Evolutionary conservation across 2,113 vertebrate species (phyloP), one percentile per base, ranked within the genome.

Genomic region (Ophthalmolycus amberensis): DNA sequence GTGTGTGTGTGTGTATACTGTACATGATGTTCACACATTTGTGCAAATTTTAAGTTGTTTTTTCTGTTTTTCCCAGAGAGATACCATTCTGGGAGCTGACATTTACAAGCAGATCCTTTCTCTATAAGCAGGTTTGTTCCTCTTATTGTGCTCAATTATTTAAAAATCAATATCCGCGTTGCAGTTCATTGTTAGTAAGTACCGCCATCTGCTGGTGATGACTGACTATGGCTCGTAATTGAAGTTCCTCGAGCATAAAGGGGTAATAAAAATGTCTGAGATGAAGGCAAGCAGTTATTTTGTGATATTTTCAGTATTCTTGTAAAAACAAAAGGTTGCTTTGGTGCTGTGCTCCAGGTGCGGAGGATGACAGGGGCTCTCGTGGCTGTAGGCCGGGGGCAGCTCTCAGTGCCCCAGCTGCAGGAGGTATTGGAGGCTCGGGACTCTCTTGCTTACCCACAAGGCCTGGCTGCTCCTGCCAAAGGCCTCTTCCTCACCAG

Each of bases 301-400:
- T 20, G 34, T 42, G 7, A 37, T 56, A 12, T 52, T 40, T 37
- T 37, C 18, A 59, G 32, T 38, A 16, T 62, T 11, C 16, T 12
- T 37, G 32, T 75, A 18, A 66, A 40, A n/a, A 9, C 38, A 20
- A 12, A 6, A 22, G 25, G 11, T 60, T 60, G 37, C n/a, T 71
- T 27, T 54, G 73, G 29, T 15, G 5, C 18, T 66, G 29, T 82
- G 9, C 69, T 70, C 2, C 81, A 99, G 98, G 97, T 99, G 1
- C 91, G 97, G 32, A 95, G 97, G 78, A 97, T 98, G 96, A 95
- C 94, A 0, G 96, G 97, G 1, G 95, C 96, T 7, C 84, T 99
- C 52, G 97, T 98, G 68, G 96, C 96, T 0, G 97, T 97, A 4
- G 97, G 98, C 0, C 92, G 88, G 85, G 94, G 96, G 0, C 84